Evolutionary conservation across 2,797 vertebrate genomes (phyloP).

Genomic region (Acanthis flammea): DNA sequence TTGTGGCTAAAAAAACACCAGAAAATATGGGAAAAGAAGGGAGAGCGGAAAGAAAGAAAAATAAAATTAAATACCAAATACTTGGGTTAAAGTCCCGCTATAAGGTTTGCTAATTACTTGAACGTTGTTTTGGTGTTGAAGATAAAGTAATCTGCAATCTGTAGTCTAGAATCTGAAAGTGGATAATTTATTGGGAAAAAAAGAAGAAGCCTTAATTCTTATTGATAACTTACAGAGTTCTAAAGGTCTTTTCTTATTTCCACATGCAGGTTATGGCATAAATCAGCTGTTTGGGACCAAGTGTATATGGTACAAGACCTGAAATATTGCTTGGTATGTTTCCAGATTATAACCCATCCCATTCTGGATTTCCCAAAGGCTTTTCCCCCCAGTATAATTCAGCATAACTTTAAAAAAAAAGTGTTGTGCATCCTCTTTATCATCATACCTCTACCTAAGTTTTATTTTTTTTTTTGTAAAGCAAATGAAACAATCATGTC

Average conservation of each 20-base stretch:
- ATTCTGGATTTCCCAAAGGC: not conserved
- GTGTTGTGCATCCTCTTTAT: not conserved
- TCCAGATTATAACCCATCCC: not conserved
- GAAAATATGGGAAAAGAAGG: not conserved
- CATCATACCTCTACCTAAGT: not conserved
- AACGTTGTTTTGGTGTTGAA: not conserved
- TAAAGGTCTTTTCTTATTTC: not conserved
- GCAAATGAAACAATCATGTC: not conserved
- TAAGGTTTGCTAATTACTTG: not conserved
- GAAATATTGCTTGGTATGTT: not conserved
- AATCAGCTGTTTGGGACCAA: not conserved
- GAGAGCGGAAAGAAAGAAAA: not conserved
- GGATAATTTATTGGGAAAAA: not conserved
- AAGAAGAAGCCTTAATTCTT: not conserved
- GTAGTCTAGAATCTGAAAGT: not conserved
- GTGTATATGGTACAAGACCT: not conserved
- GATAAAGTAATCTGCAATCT: not conserved
- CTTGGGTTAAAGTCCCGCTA: not conserved
- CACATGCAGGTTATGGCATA: not conserved
- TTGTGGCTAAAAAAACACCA: not conserved
- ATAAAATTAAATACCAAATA: not conserved
- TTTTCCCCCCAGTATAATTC: not conserved
- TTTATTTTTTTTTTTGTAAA: not conserved
- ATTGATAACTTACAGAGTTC: not conserved
- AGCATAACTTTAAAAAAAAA: not conserved